Base-by-base conservation (phyloP, 2,888 invertebrate genomes). In the Stegana nigrithorax region DNA sequence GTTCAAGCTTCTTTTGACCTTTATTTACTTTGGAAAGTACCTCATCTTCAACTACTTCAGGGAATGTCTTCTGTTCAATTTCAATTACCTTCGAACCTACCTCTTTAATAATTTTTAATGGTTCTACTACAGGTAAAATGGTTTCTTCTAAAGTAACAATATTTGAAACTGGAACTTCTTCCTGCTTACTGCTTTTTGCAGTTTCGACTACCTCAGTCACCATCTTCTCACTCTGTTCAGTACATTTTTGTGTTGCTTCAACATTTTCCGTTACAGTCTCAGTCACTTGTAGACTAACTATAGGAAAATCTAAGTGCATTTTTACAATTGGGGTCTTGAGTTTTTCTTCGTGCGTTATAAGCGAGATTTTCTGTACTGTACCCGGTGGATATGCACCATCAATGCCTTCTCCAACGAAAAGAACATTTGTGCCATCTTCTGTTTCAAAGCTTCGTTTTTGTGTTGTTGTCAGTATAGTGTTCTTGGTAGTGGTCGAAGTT, bases 321-420 rank as follows among this genome's bases (percentile, higher is more conserved):
- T 89, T 86, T 85, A 91, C 87, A 47, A 91, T 88, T 10, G 91
- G 91, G 65, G 89, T 89, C 77, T 90, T 85, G 84, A 89, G 89
- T 70, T 90, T 89, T 84, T 92, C 91, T 84, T 92, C 92, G 65
- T 92, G 92, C 4, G 91, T 91, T 68, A 92, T 92, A 45, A 92
- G 84, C 62, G 90, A 89, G 71, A 92, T 89, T 79, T 88, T 88
- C 69, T 81, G 80, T 32, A 80, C 77, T 65, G 80, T 74, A 62
- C 81, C 81, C 26, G 81, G 75, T 51, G 81, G 76, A 69, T 79
- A 75, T 64, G 77, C 75, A 53, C 78, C 73, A 64, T 77, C 75
- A 66, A 79, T 70, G 67, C 76, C 77, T 73, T 83, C 83, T 64
- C 80, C 81, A 60, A 83, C 75, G 69, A 80, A 81, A 68, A 82